Evolutionary conservation across 2,797 vertebrate species (phyloP).

Genomic region (Danio kyathit): DNA sequence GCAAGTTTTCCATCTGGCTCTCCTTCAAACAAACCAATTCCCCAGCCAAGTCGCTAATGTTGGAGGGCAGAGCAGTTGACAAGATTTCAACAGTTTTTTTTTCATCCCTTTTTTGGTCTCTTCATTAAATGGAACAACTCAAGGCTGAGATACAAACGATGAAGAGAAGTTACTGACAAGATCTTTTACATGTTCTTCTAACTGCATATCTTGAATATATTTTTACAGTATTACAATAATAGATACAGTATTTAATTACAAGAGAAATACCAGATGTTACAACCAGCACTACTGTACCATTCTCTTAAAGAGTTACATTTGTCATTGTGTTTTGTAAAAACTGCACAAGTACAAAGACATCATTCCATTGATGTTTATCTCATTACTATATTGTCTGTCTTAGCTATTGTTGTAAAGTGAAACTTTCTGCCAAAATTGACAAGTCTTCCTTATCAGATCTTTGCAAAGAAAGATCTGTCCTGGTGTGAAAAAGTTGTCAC

Average conservation of each 20-base stretch:
- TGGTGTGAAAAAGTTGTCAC: background rate
- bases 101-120: conserved; percentile 8
- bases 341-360: background rate
- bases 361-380: background rate
- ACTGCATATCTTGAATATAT: conserved; percentile 4
- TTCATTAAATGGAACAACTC: background rate
- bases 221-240: conserved; percentile 12
- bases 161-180: background rate
- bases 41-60: conserved; percentile 70
- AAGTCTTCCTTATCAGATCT: background rate
- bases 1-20: conserved; percentile 62
- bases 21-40: conserved; percentile 70
- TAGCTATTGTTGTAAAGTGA: background rate
- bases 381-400: background rate
- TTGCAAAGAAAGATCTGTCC: background rate
- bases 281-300: background rate
- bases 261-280: background rate
- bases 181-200: background rate
- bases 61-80: conserved; percentile 73
- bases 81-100: conserved; percentile 58
- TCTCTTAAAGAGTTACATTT: background rate
- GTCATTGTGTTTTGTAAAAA: background rate
- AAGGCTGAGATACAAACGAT: background rate
- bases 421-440: background rate
- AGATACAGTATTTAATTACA: background rate